Conservation (phyloP, 2,113 vertebrate species). For the Gobio gobio region DNA sequence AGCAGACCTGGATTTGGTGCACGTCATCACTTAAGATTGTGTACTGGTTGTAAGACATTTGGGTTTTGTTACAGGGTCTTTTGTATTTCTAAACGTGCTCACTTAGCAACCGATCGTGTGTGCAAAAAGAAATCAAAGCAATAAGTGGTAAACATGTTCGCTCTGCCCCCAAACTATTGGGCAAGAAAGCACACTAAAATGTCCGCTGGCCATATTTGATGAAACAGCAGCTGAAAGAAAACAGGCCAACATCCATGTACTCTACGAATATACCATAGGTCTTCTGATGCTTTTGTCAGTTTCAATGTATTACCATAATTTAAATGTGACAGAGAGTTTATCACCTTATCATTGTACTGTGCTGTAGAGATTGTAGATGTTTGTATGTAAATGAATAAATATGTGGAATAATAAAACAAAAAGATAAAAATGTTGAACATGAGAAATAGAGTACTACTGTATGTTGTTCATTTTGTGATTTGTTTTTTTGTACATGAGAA, state of each 20-base stretch:
- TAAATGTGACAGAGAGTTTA: slow-evolving; percentile 74
- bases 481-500: slow-evolving; percentile 82
- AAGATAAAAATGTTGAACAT: slow-evolving; percentile 55
- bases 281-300: slow-evolving; percentile 72
- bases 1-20: slow-evolving; percentile 55
- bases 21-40: slow-evolving; percentile 60
- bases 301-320: slow-evolving; percentile 72
- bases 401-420: slow-evolving; percentile 77
- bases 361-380: slow-evolving; percentile 88
- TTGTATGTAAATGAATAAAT: slow-evolving; percentile 86
- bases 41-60: slow-evolving; percentile 62
- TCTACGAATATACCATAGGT: slow-evolving; percentile 66
- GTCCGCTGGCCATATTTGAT: slow-evolving; percentile 56
- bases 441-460: slow-evolving; percentile 73
- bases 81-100: slow-evolving; percentile 67
- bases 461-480: slow-evolving; percentile 77
- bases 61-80: slow-evolving; percentile 74
- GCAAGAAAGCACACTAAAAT: slow-evolving; percentile 62
- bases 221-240: slow-evolving; percentile 55
- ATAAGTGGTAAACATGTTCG: slow-evolving; percentile 74
- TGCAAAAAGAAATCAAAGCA: slow-evolving; percentile 80
- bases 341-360: slow-evolving; percentile 82
- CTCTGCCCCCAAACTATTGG: slow-evolving; percentile 62
- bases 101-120: slow-evolving; percentile 66
- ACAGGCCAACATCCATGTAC: slow-evolving; percentile 60